Conservation (phyloP, 2,888 invertebrate genomes). For the Alsophila aescularia region DNA sequence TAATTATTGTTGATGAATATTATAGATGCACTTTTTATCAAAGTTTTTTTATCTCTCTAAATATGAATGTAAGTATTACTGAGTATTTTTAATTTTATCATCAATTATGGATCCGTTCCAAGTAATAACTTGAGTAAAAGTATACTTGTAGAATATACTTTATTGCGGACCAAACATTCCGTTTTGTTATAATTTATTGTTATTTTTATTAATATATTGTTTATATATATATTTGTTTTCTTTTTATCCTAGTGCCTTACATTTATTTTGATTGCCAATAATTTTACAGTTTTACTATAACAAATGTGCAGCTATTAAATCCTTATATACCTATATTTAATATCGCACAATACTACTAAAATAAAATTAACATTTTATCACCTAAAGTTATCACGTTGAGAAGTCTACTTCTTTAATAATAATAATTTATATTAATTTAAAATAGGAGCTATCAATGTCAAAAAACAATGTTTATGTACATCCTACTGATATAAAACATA, state of each 20-base stretch:
- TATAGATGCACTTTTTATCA: constrained; percentile 14
- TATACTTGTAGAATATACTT: background rate
- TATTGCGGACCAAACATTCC: constrained; percentile 24
- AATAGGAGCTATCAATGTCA: too few species aligned
- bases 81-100: too few species aligned
- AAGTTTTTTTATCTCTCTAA: constrained; percentile 4
- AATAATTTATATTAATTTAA: too few species aligned
- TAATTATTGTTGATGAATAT: constrained; percentile 7
- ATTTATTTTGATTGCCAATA: constrained; percentile 7
- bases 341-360: too few species aligned
- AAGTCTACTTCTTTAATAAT: too few species aligned
- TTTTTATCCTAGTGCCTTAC: constrained; percentile 22
- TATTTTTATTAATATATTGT: constrained; percentile 2
- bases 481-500: too few species aligned
- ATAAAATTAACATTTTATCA: too few species aligned
- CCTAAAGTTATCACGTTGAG: too few species aligned
- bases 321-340: too few species aligned
- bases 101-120: background rate
- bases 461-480: too few species aligned
- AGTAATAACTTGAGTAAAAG: background rate
- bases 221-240: background rate
- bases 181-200: constrained; percentile 5
- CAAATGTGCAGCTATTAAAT: background rate
- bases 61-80: background rate
- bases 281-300: background rate